A percentile compares a stretch with the other conserved stretches of the same genome.
phyloP scores from a whole-genome alignment of 2,888 invertebrate genomes.

The Plemyria rubiginata region DNA sequence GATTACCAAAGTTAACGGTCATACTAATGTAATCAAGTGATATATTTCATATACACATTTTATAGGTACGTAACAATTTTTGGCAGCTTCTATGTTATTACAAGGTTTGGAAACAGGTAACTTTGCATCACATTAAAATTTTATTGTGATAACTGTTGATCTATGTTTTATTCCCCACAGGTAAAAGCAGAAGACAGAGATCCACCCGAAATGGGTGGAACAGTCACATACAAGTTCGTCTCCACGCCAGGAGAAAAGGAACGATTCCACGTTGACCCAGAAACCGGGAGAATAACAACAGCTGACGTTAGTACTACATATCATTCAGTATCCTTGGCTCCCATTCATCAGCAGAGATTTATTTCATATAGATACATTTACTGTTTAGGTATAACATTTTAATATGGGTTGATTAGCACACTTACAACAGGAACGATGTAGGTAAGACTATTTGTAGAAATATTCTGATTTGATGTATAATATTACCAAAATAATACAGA shows the following conservation, averaged over 20 bases:
- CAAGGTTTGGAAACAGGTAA: not conserved
- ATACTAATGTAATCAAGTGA: not conserved
- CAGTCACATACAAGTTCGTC: slow-evolving; percentile 93
- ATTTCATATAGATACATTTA: not conserved
- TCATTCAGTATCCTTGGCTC: not conserved
- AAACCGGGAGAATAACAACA: slow-evolving; percentile 91
- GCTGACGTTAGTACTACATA: slow-evolving; percentile 82
- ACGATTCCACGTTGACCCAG: slow-evolving; percentile 91
- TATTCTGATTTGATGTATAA: slow-evolving; percentile 24
- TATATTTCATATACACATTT: not conserved
- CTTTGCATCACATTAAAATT: not conserved
- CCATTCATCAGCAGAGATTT: not conserved
- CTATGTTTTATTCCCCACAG: slow-evolving; percentile 56
- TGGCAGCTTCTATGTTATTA: not conserved
- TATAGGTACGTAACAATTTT: not conserved
- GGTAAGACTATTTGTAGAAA: slow-evolving; percentile 38
- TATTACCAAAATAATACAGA: slow-evolving; percentile 65
- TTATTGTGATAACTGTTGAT: not conserved
- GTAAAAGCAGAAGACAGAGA: slow-evolving; percentile 90
- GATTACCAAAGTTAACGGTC: not conserved
- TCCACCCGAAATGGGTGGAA: slow-evolving; percentile 90
- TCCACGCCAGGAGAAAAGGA: slow-evolving; percentile 89
- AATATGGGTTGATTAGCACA: slow-evolving; percentile 7
- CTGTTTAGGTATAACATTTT: not conserved
- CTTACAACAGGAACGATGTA: slow-evolving; percentile 47